Evolutionary conservation across 2,113 vertebrate species (phyloP).

Genomic region (Castor canadensis): DNA sequence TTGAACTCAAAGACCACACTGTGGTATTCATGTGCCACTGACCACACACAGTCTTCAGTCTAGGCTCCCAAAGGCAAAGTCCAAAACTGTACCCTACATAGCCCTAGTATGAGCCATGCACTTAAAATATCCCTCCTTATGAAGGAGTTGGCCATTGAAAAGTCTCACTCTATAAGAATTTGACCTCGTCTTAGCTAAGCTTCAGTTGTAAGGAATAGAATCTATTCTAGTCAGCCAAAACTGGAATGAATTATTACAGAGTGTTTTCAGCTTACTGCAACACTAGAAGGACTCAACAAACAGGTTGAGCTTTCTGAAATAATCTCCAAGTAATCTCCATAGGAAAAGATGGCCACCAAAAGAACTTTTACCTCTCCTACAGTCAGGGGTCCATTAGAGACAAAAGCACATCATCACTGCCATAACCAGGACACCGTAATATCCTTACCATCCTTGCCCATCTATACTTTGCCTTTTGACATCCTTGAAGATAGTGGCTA

Average conservation of each 20-base stretch:
- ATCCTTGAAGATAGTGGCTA: neutral
- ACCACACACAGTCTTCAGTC: neutral
- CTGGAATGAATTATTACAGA: neutral
- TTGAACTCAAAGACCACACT: neutral
- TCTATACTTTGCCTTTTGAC: neutral
- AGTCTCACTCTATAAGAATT: neutral
- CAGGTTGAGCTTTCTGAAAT: neutral
- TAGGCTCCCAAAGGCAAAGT: neutral
- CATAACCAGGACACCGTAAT: neutral
- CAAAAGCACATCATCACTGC: neutral
- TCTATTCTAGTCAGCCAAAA: neutral
- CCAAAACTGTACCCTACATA: neutral
- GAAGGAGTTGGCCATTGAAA: neutral
- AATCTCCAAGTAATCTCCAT: neutral
- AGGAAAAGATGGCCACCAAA: neutral
- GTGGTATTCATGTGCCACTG: neutral
- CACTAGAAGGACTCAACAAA: neutral
- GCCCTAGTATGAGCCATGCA: neutral
- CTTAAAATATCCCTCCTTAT: neutral
- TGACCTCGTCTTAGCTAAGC: neutral
- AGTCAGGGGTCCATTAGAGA: neutral
- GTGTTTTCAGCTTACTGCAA: neutral
- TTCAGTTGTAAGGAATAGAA: neutral
- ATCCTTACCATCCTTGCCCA: fast-evolving
- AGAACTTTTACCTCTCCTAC: neutral